phyloP scores from a whole-genome alignment of 2,113 vertebrate genomes.

The Malurus cyaneus region DNA sequence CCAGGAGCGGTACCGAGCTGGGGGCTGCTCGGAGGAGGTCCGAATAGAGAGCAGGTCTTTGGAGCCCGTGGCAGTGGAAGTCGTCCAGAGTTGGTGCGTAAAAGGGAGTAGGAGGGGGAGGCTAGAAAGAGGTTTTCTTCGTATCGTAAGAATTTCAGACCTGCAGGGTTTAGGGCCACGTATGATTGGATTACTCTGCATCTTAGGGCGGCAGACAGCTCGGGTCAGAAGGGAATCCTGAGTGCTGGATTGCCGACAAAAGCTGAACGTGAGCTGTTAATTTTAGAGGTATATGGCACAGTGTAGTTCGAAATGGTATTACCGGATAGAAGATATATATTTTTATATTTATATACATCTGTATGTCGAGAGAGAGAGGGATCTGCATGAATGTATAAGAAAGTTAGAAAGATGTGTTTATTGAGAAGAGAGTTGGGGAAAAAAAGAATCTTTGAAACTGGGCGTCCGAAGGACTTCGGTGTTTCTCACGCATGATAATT shows the following conservation, averaged over 20 bases:
- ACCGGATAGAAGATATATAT: rapidly evolving
- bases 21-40: background rate
- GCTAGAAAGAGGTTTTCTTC: background rate
- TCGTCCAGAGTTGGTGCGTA: background rate
- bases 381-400: background rate
- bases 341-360: background rate
- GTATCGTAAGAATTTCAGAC: background rate
- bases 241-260: background rate
- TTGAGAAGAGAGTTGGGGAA: background rate
- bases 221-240: background rate
- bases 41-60: background rate
- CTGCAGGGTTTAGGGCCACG: background rate
- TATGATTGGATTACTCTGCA: background rate
- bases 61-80: background rate
- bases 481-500: background rate
- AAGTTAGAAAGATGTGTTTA: background rate
- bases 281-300: background rate
- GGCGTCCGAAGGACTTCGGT: rapidly evolving
- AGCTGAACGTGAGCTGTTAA: background rate
- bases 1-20: rapidly evolving
- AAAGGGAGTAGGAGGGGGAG: background rate
- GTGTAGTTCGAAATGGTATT: background rate
- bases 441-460: background rate
- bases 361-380: too few species aligned
- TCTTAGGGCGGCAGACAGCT: background rate